These are phyloP conservation scores for Meta bourneti DNA, from an alignment of 2,888 invertebrate species.

Conservation along the genomic window DNA sequence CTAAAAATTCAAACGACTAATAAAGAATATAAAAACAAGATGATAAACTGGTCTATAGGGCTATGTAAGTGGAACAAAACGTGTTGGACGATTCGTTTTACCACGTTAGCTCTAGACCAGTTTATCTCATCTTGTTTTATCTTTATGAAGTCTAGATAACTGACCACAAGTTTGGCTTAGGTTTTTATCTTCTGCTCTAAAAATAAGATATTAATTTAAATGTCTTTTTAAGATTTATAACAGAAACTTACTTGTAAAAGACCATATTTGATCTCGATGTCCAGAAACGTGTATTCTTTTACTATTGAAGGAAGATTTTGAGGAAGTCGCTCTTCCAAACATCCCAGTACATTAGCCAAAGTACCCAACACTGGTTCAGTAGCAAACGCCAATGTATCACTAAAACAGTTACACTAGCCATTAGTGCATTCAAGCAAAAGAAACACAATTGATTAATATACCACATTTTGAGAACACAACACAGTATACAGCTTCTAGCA, in stretches of 20 bases:
- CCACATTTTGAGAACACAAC: too few relatives aligned
- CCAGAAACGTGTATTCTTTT: slow-evolving; percentile 92
- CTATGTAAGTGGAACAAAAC: too few relatives aligned
- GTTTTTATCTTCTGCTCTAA: background rate
- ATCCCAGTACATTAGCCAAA: slow-evolving; percentile 92
- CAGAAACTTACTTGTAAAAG: slow-evolving; percentile 88
- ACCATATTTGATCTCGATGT: slow-evolving; percentile 96
- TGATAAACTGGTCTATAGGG: too few relatives aligned
- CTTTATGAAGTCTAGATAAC: slow-evolving; percentile 10
- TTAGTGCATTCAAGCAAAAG: too few relatives aligned
- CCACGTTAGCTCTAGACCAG: too few relatives aligned
- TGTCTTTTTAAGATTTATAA: background rate
- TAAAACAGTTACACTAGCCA: slow-evolving; percentile 77
- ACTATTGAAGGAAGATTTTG: slow-evolving; percentile 82
- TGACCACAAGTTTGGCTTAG: background rate
- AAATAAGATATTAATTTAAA: background rate
- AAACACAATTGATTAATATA: background rate
- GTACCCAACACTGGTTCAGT: slow-evolving; percentile 94
- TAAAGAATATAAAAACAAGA: too few relatives aligned
- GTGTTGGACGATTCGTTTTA: too few relatives aligned
- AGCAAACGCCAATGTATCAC: slow-evolving; percentile 94
- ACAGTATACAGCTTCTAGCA: too few relatives aligned
- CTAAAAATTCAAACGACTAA: too few relatives aligned
- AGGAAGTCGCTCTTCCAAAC: slow-evolving; percentile 84
- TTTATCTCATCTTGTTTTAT: background rate